Base-by-base conservation (phyloP, 2,113 vertebrate genomes). In the Nycticryphes semicollaris region DNA sequence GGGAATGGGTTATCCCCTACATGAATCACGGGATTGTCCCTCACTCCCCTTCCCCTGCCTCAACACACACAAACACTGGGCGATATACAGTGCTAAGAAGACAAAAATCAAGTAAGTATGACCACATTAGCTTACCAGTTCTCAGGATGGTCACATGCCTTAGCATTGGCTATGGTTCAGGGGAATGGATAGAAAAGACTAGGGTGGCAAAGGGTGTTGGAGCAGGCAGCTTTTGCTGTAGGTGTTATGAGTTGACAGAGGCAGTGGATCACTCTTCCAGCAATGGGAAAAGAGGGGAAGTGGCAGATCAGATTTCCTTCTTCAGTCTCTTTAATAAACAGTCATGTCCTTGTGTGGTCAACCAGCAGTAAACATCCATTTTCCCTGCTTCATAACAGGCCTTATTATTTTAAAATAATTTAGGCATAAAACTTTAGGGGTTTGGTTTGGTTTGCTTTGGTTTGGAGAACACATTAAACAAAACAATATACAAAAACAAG, bases 401-500 rank as follows among this genome's bases (percentile, higher is more conserved):
- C 47, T 68, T 85, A 67, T 69, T 90, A 53, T 67, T 48, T 47
- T 89, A 91, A 91, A 97, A 87, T 85, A 68, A 97, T 72, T 87
- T 86, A 94, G 89, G 37, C 43, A 91, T 73, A 90, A 6, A 33
- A 93, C 48, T 64, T 3, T 3, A 94, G 25, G 41, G 79, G 41
- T 81, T 56, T 51, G 14, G 41, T 81, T 56, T 51, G 14, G 15
- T 63, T 62, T 41, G 18, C 22, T 72, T 64, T 68, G 22, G 30
- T 73, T 47, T 62, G 67, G 63, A 90, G 63, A 92, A 90, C 48
- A 83, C 12, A 10, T 5, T 79, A 54, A 68, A 50, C 53, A 81
- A 95, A 91, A 68, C 31, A 73, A 59, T 75, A 45, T 19, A 41
- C 41, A 85, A 72, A 94, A 87, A 27, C 0, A 2, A 59, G 41